Conservation (phyloP, 2,888 invertebrate species). For the Drosophila mulleri region DNA sequence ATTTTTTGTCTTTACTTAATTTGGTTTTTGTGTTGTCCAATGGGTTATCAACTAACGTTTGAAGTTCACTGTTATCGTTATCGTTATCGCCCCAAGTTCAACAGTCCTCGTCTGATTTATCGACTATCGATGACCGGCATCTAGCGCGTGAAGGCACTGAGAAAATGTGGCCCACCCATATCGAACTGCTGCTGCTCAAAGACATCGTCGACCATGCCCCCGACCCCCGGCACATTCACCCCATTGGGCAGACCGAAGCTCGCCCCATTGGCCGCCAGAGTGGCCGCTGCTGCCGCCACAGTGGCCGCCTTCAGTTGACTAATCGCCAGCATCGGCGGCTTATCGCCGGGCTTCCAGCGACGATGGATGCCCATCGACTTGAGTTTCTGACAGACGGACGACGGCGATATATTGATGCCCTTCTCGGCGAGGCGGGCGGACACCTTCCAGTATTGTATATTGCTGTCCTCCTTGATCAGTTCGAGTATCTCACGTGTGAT, state of each 20-base stretch:
- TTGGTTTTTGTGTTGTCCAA: not conserved
- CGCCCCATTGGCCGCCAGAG: conserved; percentile 49
- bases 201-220: conserved; percentile 65
- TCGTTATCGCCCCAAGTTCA: not conserved
- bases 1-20: not conserved
- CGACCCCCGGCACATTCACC: conserved; percentile 40
- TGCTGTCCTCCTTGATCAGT: conserved; percentile 84
- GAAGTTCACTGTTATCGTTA: not conserved
- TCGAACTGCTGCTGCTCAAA: conserved; percentile 83
- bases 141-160: conserved; percentile 84
- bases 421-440: conserved; percentile 84
- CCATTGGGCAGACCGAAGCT: conserved; percentile 50
- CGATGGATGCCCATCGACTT: conserved; percentile 85
- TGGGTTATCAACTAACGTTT: not conserved
- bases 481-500: conserved; percentile 84
- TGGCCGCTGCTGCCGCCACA: conserved; percentile 53
- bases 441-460: conserved; percentile 85
- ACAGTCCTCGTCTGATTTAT: not conserved
- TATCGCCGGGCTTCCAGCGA: conserved; percentile 84
- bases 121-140: conserved; percentile 3
- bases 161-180: conserved; percentile 84
- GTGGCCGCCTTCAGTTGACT: conserved; percentile 78
- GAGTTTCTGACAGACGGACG: conserved; percentile 84
- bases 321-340: conserved; percentile 82
- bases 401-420: conserved; percentile 84